phyloP scores from a whole-genome alignment of 1,140 invertebrate species.

The Araneus ventricosus region DNA sequence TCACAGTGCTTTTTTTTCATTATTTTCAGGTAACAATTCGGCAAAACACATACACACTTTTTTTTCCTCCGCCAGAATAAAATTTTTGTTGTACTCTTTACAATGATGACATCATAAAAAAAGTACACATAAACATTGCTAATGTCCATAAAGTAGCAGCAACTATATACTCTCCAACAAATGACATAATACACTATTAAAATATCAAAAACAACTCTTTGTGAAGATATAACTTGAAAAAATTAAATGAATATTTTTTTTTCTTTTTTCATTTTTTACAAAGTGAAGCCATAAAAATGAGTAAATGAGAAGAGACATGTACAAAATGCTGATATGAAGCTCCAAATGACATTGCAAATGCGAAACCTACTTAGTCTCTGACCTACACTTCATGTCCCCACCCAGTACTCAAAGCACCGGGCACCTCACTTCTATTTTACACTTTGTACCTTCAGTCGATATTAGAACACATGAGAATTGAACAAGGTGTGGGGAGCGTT shows the following conservation, averaged over 20 bases:
- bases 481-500: neutral
- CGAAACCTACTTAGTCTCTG: conserved; percentile 3
- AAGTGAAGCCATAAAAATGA: conserved; percentile 38
- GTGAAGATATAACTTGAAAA: conserved; percentile 41
- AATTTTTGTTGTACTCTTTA: conserved; percentile 48
- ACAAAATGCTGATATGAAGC: conserved; percentile 73
- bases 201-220: conserved; percentile 55
- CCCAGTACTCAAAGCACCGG: conserved; percentile 46
- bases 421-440: conserved; percentile 8
- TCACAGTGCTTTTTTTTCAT: conserved; percentile 61
- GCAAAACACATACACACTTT: conserved; percentile 2
- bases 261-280: conserved; percentile 33
- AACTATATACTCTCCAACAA: conserved; percentile 62
- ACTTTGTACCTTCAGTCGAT: conserved; percentile 53
- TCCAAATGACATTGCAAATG: conserved; percentile 64
- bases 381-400: neutral
- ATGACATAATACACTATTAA: conserved; percentile 59
- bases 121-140: neutral
- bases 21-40: conserved; percentile 66
- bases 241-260: conserved; percentile 46
- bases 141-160: conserved; percentile 40
- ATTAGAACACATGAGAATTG: conserved; percentile 51
- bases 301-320: conserved; percentile 67
- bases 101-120: conserved; percentile 55
- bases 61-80: neutral